Percentiles rank a stretch among this genome's conserved stretches.
These are phyloP conservation scores for Chironomus tentans DNA, from an alignment of 2,888 invertebrate species.

Conservation along the genomic window DNA sequence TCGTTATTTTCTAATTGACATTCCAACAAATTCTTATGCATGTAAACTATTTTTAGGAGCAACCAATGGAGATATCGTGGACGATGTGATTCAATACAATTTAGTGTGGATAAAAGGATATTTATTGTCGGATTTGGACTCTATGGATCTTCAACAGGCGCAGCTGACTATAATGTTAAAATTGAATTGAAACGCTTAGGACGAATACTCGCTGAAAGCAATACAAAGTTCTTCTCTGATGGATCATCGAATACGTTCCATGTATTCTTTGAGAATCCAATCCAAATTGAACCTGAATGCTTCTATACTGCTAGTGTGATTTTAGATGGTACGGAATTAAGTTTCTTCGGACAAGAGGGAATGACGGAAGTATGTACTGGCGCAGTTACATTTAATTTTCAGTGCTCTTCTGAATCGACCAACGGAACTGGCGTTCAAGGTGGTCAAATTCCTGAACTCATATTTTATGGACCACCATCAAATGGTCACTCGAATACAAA, in stretches of 20 bases:
- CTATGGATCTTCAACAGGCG: slow-evolving; percentile 92
- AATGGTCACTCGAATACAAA: slow-evolving; percentile 38
- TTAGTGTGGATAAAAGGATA: slow-evolving; percentile 89
- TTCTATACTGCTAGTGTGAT: slow-evolving; percentile 95
- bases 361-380: slow-evolving; percentile 89
- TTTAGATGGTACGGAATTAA: slow-evolving; percentile 85
- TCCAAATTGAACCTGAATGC: slow-evolving; percentile 84
- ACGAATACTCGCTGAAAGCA: slow-evolving; percentile 78
- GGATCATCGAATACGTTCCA: slow-evolving; percentile 94
- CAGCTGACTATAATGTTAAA: slow-evolving; percentile 89
- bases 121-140: slow-evolving; percentile 93
- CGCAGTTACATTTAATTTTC: slow-evolving; percentile 92
- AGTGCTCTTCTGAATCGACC: slow-evolving; percentile 93
- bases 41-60: slow-evolving; percentile 46
- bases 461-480: slow-evolving; percentile 79
- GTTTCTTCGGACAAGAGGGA: slow-evolving; percentile 96
- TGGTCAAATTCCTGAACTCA: slow-evolving; percentile 88
- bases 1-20: too few relatives aligned
- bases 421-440: slow-evolving; percentile 97
- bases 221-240: slow-evolving; percentile 91
- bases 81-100: slow-evolving; percentile 93
- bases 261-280: slow-evolving; percentile 67
- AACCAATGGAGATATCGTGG: slow-evolving; percentile 97
- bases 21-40: slow-evolving; percentile 45
- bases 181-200: slow-evolving; percentile 88